Conservation (phyloP, 1,140 invertebrate species). For the Callitettix versicolor region DNA sequence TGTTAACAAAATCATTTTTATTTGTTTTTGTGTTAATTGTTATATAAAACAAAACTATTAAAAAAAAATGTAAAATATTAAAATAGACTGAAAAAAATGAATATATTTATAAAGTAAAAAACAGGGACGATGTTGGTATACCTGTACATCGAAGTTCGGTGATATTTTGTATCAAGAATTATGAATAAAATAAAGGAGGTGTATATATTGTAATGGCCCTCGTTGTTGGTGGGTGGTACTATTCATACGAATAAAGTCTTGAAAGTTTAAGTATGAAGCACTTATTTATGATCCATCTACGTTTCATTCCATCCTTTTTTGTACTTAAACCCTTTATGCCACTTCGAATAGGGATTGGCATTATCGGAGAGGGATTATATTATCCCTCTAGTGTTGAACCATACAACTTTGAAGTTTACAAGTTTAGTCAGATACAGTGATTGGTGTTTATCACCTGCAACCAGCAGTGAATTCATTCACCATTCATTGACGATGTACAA, state of each 20-base stretch:
- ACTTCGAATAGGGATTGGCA: no score
- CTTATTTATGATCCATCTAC: no score
- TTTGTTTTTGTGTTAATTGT: not conserved
- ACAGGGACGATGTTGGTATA: not conserved
- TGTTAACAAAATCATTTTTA: not conserved
- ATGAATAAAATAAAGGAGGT: slow-evolving; percentile 4
- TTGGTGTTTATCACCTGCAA: no score
- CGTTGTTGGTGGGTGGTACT: slow-evolving; percentile 10
- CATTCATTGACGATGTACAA: no score
- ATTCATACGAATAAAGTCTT: slow-evolving; percentile 9
- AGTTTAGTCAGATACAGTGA: no score
- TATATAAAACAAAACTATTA: slow-evolving; percentile 8
- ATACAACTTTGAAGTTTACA: no score
- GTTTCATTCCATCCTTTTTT: no score
- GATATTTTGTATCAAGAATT: not conserved
- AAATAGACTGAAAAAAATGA: slow-evolving; percentile 12
- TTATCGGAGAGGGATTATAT: no score
- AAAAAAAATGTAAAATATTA: slow-evolving; percentile 10
- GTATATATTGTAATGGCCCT: slow-evolving; percentile 6
- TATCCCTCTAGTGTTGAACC: no score
- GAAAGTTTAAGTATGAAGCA: no score
- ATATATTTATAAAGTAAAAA: slow-evolving; percentile 13
- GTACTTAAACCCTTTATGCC: no score
- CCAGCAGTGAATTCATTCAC: no score
- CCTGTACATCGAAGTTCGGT: not conserved